These are phyloP conservation scores for Brevimyrus niger DNA, from an alignment of 2,113 vertebrate genomes.

Conservation along the genomic window DNA sequence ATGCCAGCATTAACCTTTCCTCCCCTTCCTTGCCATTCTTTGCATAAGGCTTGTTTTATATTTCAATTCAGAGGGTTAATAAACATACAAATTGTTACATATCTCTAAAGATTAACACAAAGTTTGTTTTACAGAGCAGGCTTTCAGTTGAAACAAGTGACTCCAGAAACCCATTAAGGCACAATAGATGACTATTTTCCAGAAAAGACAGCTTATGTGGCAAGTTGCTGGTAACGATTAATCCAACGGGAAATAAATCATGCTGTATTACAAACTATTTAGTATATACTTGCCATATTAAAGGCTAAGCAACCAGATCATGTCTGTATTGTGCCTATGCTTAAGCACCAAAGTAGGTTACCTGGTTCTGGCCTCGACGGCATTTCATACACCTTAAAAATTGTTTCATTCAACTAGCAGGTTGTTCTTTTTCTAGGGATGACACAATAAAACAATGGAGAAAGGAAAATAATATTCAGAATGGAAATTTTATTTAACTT, in stretches of 20 bases:
- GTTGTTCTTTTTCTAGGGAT: not conserved
- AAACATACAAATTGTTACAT: not conserved
- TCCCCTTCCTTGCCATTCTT: not conserved
- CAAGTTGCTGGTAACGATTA: not conserved
- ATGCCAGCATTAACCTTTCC: not conserved
- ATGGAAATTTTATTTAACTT: constrained; percentile 65
- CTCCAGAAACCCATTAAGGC: not conserved
- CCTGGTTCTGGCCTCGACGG: not conserved
- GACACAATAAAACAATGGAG: not conserved
- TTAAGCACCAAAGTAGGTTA: not conserved
- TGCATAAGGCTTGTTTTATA: not conserved
- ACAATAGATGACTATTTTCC: not conserved
- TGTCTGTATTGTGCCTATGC: not conserved
- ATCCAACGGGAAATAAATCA: not conserved
- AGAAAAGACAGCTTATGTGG: not conserved
- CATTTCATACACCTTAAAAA: not conserved
- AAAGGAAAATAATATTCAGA: constrained; percentile 37
- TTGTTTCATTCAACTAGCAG: not conserved
- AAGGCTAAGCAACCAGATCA: not conserved
- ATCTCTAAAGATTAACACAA: not conserved
- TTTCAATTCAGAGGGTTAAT: not conserved
- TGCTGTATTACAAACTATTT: not conserved
- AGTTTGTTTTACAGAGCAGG: not conserved
- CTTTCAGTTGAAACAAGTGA: not conserved
- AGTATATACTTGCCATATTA: not conserved